Evolutionary conservation across 2,797 vertebrate genomes (phyloP), one percentile per base, ranked within the genome.

Genomic region (Botia almorhae): DNA sequence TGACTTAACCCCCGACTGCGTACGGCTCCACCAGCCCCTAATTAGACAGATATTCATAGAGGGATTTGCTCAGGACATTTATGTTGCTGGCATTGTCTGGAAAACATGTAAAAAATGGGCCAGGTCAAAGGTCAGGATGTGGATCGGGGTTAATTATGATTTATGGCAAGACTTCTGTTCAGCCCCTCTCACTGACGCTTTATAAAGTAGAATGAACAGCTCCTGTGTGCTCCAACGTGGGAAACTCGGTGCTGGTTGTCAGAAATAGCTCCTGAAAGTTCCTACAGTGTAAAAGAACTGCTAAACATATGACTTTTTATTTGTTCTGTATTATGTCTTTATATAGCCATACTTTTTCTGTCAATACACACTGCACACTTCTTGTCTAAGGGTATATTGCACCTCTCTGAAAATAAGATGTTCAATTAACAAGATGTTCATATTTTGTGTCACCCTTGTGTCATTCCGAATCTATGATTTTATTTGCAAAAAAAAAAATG

Each of bases 31-130:
- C 69, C 10, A 17, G 33, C 69, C 50, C 70, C 61, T 68, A 68
- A 73, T 74, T 80, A 58, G 78, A 80, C 33, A 74, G 70, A 67
- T 74, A 68, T 74, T 80, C 53, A 74, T 74, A 36, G 60, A 51
- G 7, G 4, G 0, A 21, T 48, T 73, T 80, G 48, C 61, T 50
- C 61, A 73, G 23, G 61, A 67, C 60, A 80, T 65, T 53, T 72
- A 64, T 14, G 4, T 58, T 33, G 19, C 46, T 23, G 7, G 14
- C 21, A 80, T 50, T 68, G 63, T 80, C 70, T 33, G 46, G 61
- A 21, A 21, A 26, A 51, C 63, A 65, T 65, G 60, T 64, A 61
- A 36, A 69, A 78, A 79, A 64, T 55, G 29, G 46, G 50, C 63
- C 26, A 26, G 53, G 65, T 48, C 48, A 58, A 77, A 69, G 65